Conservation (phyloP, 2,113 vertebrate species). For the Xiphophorus hellerii region DNA sequence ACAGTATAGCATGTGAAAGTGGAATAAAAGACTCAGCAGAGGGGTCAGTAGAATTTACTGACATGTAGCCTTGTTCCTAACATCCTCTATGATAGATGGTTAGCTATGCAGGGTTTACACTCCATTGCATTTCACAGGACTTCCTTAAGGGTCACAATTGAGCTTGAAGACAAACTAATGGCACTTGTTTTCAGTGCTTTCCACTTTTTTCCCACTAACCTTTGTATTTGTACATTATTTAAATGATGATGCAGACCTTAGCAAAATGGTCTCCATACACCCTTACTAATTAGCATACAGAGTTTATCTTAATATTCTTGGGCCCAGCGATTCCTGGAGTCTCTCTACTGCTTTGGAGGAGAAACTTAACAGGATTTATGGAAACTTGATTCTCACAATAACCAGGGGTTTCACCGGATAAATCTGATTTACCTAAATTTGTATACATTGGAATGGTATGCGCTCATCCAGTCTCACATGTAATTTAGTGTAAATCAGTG, state of each 20-base stretch:
- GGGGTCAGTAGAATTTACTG: neutral
- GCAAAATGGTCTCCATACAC: too few species aligned
- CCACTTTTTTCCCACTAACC: neutral
- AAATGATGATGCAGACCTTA: neutral
- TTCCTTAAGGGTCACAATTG: neutral
- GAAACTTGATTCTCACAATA: neutral
- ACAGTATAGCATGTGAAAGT: neutral
- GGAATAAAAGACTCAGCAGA: neutral
- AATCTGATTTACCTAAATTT: neutral
- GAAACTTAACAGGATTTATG: neutral
- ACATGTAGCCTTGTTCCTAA: neutral
- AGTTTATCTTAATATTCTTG: neutral
- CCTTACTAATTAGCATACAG: neutral
- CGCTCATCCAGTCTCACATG: neutral
- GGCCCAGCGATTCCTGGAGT: neutral
- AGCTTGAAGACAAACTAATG: neutral
- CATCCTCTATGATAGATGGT: neutral
- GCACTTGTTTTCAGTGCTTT: neutral
- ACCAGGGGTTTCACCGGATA: too few species aligned
- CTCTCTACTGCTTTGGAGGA: neutral
- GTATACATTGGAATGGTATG: neutral
- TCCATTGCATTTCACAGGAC: neutral
- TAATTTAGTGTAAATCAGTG: neutral
- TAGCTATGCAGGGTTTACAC: neutral
- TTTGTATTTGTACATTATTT: neutral